phyloP scores from a whole-genome alignment of 1,140 invertebrate species.

The Drosophila ambigua region DNA sequence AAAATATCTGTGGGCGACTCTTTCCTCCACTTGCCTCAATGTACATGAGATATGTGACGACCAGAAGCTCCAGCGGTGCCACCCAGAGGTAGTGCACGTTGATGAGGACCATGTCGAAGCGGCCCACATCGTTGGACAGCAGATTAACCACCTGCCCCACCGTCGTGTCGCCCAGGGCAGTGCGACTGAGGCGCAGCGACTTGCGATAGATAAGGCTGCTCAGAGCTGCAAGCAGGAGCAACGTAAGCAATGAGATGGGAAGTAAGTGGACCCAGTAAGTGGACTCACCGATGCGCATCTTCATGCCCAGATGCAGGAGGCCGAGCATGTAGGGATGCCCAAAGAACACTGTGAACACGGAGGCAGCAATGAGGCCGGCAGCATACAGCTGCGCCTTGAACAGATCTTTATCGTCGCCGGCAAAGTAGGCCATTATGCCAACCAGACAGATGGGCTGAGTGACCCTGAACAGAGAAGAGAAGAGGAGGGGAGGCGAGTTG shows the following conservation, averaged over 20 bases:
- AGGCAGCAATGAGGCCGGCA: constrained; percentile 86
- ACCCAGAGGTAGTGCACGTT: constrained; percentile 84
- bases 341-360: constrained; percentile 84
- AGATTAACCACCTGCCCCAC: constrained; percentile 91
- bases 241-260: background rate
- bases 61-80: constrained; percentile 86
- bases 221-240: constrained; percentile 78
- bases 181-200: constrained; percentile 86
- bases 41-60: constrained; percentile 85
- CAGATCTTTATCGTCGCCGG: constrained; percentile 42
- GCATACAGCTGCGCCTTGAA: constrained; percentile 86
- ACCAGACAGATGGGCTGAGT: constrained; percentile 69
- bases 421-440: constrained; percentile 66
- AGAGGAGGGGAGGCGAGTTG: too few species aligned
- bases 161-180: constrained; percentile 90
- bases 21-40: constrained; percentile 33
- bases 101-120: constrained; percentile 81
- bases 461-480: constrained; percentile 11
- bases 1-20: background rate
- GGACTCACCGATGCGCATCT: constrained; percentile 76
- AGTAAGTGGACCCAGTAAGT: background rate
- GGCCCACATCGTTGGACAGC: constrained; percentile 87
- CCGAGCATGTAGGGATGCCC: constrained; percentile 87
- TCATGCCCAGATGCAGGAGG: constrained; percentile 84
- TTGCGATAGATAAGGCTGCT: constrained; percentile 89